Evolutionary conservation across 2,888 invertebrate genomes (phyloP), one percentile per base, ranked within the genome.

Genomic region (Nymphalis polychloros): DNA sequence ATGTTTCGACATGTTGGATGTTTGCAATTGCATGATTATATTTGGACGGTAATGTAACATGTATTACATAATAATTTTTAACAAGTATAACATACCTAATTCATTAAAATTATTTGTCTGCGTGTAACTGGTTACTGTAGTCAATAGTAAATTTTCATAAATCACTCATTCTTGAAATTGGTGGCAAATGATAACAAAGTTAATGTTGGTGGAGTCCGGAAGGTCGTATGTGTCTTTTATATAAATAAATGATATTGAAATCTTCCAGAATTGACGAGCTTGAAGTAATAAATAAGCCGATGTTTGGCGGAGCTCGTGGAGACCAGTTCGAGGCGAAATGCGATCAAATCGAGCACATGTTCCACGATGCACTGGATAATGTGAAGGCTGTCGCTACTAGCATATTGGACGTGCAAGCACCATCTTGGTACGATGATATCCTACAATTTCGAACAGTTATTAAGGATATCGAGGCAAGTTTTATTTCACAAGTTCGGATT

Each of bases 21-120:
- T 98, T 20, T 98, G 97, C 82, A 96, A 97, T 78, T 95, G 97
- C 63, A 97, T 98, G 96, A 95, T 97, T 70, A 96, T 97, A 67
- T 98, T 97, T 87, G 97, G 96, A 4, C 94, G 97, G 87, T 94
- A 83, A 77, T 77, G 41, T 13, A 41, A 41, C 41, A 8, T 41
- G 41, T 13, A 8, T 35, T 8, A 8, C 35, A 35, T 35, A 35
- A 35, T 35, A 8, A 8, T 35, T 35, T 8, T 35, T 8, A 8
- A 35, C 27, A 27, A 27, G 27, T 27, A 27, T 27, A 31, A 31
- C 27, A 6, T 31, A 31, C 6, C 27, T 31, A 31, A 31, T 31
- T 31, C 6, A 31, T 31, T 6, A 31, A 31, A 31, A 31, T 31
- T 5, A 31, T 31, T 31, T 31, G 27, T 27, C 3, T 27, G 27